Evolutionary conservation across 2,113 vertebrate species (phyloP), one percentile per base, ranked within the genome.

Genomic region (Petromus typicus): DNA sequence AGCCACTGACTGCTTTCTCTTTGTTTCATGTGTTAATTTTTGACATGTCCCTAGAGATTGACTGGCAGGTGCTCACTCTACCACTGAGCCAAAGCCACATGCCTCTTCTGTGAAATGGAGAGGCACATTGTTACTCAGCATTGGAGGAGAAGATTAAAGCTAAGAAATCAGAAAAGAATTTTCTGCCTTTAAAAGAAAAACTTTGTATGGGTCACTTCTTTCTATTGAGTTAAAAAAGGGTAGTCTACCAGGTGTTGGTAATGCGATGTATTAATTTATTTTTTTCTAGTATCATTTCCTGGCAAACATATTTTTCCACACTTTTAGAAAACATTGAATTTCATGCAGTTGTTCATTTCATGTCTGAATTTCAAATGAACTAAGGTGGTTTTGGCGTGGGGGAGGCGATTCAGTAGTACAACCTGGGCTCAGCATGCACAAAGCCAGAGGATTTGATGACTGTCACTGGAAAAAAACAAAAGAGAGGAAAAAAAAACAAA

Each of bases 81-180:
- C 61, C 40, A 16, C 40, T 86, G 32, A 23, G 13, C 51, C 30
- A 7, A 22, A 54, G 23, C 2, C 64, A 75, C 14, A 71, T 3
- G 6, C 27, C 54, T 45, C 6, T 63, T 84, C 25, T 82, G 1
- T 81, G 89, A 27, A 81, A 76, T 76, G 94, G 63, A 90, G 25
- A 75, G 30, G 0, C 4, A 43, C n/a, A 27, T 61, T 91, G n/a
- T 56, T 94, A 73, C 27, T 86, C 30, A 87, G 37, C 34, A 63
- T 78, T 91, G 8, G 95, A 2, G 87, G 69, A 90, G 84, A 89
- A 93, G 86, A 85, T 73, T 86, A 87, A 89, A 93, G 80, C 51
- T 78, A 12, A 86, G 63, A 83, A 94, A 78, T 14, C 51, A 37
- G 56, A 93, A 95, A 94, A 79, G 32, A 89, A 45, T 66, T 12